A percentile compares a stretch with the other conserved stretches of the same genome.
phyloP scores from a whole-genome alignment of 2,797 vertebrate species.

The Poeciliopsis infans region DNA sequence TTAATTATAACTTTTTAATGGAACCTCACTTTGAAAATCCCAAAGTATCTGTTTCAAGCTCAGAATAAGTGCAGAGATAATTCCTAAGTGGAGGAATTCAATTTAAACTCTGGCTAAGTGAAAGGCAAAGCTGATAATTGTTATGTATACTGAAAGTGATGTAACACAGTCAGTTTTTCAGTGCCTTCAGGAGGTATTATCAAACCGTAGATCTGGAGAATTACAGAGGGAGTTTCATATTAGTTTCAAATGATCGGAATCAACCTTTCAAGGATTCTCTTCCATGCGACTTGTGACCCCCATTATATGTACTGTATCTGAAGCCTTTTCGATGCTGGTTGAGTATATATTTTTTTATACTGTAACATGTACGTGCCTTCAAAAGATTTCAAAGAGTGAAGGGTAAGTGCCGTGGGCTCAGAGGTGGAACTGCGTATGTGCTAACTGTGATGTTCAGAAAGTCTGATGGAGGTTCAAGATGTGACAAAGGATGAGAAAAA shows the following conservation, averaged over 20 bases:
- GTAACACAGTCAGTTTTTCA: constrained; percentile 45
- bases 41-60: constrained; percentile 12
- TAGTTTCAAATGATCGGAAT: constrained; percentile 53
- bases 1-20: background rate
- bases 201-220: constrained; percentile 47
- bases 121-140: constrained; percentile 45
- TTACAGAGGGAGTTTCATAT: constrained; percentile 50
- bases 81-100: constrained; percentile 30
- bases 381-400: constrained; percentile 41
- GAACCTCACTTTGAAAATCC: background rate
- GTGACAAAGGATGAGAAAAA: constrained; percentile 60
- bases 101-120: constrained; percentile 22
- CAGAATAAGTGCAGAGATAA: constrained; percentile 37
- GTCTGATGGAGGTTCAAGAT: constrained; percentile 67
- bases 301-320: constrained; percentile 67
- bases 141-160: constrained; percentile 61
- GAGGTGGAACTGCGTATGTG: constrained; percentile 49
- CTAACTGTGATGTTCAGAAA: constrained; percentile 51
- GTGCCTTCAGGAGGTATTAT: constrained; percentile 66
- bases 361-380: constrained; percentile 69
- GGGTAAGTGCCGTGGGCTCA: constrained; percentile 27
- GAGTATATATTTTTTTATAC: constrained; percentile 55
- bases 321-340: constrained; percentile 60
- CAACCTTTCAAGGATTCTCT: constrained; percentile 52
- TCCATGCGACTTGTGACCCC: constrained; percentile 49